Conservation (phyloP, 2,888 invertebrate genomes). For the Dynastes grantii region DNA sequence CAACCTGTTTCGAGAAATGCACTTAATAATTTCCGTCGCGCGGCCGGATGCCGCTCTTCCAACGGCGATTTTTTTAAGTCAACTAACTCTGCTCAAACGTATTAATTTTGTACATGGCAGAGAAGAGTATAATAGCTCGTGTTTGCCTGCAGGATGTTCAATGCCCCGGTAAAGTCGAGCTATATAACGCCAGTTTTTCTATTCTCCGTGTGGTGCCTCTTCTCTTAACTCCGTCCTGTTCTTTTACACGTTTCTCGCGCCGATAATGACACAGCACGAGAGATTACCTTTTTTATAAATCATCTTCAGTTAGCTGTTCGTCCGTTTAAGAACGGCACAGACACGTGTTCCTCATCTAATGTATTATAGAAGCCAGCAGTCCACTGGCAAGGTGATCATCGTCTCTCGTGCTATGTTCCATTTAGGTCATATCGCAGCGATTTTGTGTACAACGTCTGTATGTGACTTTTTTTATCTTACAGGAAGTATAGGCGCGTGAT, state of each 20-base stretch:
- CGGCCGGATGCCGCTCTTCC: constrained; percentile 42
- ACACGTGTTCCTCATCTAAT: constrained; percentile 34
- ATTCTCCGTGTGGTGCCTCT: background rate
- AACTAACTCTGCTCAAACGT: constrained; percentile 28
- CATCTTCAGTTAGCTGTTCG: constrained; percentile 42
- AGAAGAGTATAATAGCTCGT: constrained; percentile 49
- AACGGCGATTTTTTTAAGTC: constrained; percentile 40
- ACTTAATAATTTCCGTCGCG: constrained; percentile 48
- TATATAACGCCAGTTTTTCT: constrained; percentile 16
- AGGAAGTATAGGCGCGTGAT: constrained; percentile 32
- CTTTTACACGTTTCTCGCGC: constrained; percentile 8
- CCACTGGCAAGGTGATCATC: constrained; percentile 28
- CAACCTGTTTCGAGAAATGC: constrained; percentile 46
- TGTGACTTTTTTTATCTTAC: background rate
- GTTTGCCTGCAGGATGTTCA: constrained; percentile 51
- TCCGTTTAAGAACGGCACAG: constrained; percentile 33
- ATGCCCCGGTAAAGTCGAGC: constrained; percentile 40
- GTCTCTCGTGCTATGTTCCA: constrained; percentile 35
- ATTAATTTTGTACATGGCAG: constrained; percentile 42
- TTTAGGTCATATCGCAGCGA: constrained; percentile 36
- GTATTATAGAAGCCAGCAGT: constrained; percentile 14
- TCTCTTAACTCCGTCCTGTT: background rate
- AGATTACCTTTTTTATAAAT: constrained; percentile 44
- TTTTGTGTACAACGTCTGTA: constrained; percentile 24
- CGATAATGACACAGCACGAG: constrained; percentile 34